Base-by-base conservation (phyloP, 2,113 vertebrate genomes). In the Bucco capensis region DNA sequence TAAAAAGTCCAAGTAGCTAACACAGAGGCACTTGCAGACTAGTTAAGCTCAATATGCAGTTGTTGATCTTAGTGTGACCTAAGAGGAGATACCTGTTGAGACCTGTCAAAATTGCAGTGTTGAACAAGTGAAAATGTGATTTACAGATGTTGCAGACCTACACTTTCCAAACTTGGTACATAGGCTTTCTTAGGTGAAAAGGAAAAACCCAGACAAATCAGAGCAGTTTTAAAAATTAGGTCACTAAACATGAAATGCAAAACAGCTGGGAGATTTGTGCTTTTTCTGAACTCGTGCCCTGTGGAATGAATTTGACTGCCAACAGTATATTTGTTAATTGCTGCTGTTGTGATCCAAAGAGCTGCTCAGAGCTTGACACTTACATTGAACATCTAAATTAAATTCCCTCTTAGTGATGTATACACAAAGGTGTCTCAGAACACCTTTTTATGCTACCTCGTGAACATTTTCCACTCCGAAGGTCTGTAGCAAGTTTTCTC, bases 1-100 rank as follows among this genome's bases (percentile, higher is more conserved):
- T 92, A 94, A 96, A 94, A 94, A 96, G 77, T 94, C 96, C 90
- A 93, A 31, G 83, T 73, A 91, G 94, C 85, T 97, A 92, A 89
- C 83, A 93, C 35, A 96, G 91, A 95, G n/a, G 90, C 89, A 83
- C 54, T 82, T 79, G 46, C 73, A 96, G 94, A 83, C 47, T 79
- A 92, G 79, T 95, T 74, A 95, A 96, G 86, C 83, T 96, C 88
- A 87, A 18, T 30, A 60, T 96, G 79, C 90, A 96, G 67, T 92
- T 95, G 88, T 91, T 94, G 51, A 93, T 93, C 57, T 61, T 94
- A 93, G 91, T 90, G 82, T 87, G 79, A 84, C 96, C 95, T 91
- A 56, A 51, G 95, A 96, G 95, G 88, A 95, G 69, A 28, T 73
- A 79, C 58, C 96, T 70, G 12, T 31, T 19, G 95, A 97, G 96